Conservation (phyloP, 2,113 vertebrate genomes). For the Athene cunicularia region DNA sequence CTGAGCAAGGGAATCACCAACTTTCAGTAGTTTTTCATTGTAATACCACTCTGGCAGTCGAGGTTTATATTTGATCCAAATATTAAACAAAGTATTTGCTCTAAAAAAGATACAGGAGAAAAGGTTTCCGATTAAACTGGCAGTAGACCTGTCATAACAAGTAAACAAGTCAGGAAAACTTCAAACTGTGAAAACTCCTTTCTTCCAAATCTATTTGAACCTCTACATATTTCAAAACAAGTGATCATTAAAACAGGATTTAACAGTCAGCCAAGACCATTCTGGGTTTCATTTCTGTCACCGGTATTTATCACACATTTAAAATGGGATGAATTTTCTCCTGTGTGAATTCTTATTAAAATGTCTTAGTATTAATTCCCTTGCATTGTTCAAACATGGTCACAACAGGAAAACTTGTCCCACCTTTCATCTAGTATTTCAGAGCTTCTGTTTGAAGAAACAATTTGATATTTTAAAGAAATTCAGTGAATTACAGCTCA, state of each 20-base stretch:
- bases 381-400: not conserved
- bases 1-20: conserved; percentile 86
- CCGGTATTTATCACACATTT: not conserved
- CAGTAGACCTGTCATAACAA: conserved; percentile 16
- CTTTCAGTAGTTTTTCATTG: conserved; percentile 83
- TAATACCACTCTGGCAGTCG: conserved; percentile 85
- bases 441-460: not conserved
- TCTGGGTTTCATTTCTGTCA: conserved; percentile 25
- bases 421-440: not conserved
- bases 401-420: not conserved
- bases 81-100: conserved; percentile 83
- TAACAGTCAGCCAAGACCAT: not conserved
- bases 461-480: not conserved
- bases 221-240: conserved; percentile 13
- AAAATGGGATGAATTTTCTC: not conserved
- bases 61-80: conserved; percentile 88
- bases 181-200: not conserved
- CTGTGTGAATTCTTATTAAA: not conserved
- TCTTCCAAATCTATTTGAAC: conserved; percentile 26
- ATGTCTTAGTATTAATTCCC: not conserved
- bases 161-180: conserved; percentile 18
- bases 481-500: not conserved
- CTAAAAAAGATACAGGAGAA: conserved; percentile 71
- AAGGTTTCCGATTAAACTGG: conserved; percentile 30
- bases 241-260: not conserved